Evolutionary conservation across 2,888 invertebrate species (phyloP).

Genomic region (Synergus japonicus): DNA sequence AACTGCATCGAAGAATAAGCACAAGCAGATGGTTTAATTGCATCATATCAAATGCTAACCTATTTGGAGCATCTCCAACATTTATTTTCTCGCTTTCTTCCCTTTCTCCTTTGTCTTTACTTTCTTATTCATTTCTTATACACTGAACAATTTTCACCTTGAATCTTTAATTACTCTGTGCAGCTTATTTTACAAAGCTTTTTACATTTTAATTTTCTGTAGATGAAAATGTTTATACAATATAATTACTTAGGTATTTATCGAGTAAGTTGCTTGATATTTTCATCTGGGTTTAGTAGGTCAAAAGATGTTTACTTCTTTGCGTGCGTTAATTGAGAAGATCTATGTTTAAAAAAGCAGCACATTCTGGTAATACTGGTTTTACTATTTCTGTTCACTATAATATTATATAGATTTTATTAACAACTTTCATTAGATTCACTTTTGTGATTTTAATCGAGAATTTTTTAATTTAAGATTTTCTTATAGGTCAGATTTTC

Average conservation of each 20-base stretch:
- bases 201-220: not conserved
- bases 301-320: too few species aligned
- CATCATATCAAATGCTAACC: not conserved
- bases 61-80: not conserved
- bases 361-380: not conserved
- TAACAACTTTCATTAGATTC: too few species aligned
- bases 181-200: not conserved
- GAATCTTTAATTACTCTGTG: not conserved
- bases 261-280: too few species aligned
- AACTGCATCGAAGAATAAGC: not conserved
- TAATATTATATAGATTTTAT: not conserved
- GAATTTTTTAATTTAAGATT: too few species aligned
- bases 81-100: not conserved
- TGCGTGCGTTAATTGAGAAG: not conserved
- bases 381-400: not conserved
- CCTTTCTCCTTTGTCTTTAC: not conserved
- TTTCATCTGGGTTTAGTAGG: too few species aligned
- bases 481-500: too few species aligned
- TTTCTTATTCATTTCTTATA: not conserved
- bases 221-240: too few species aligned
- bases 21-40: not conserved
- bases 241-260: too few species aligned
- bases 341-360: not conserved
- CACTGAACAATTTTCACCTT: not conserved
- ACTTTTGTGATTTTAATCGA: too few species aligned